Percentiles rank a stretch among this genome's conserved stretches.
These are phyloP conservation scores for Neodiprion fabricii DNA, from an alignment of 1,140 invertebrate species.

Conservation along the genomic window DNA sequence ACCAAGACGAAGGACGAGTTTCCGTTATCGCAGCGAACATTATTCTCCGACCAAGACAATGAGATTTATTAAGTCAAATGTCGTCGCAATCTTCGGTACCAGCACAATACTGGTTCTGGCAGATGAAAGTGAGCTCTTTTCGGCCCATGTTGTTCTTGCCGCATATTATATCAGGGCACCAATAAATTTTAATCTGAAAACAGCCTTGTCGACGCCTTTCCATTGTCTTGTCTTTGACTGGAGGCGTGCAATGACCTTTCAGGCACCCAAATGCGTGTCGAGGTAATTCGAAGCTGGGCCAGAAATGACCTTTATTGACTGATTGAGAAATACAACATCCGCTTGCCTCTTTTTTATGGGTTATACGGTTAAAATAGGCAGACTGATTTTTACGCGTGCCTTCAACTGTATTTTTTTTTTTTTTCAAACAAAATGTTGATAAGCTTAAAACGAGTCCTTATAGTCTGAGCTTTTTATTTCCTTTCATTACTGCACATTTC, in stretches of 20 bases:
- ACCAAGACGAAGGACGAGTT: background rate
- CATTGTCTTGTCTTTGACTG: background rate
- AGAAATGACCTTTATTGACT: background rate
- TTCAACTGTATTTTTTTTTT: no score
- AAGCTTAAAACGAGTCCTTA: no score
- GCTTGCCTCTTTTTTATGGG: no score
- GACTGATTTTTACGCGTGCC: no score
- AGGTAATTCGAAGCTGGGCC: background rate
- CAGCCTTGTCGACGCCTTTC: background rate
- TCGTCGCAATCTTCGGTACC: background rate
- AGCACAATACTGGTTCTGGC: background rate
- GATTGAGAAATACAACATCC: no score
- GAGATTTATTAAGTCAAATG: conserved; percentile 6
- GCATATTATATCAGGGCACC: background rate
- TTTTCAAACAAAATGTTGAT: no score
- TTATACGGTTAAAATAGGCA: no score
- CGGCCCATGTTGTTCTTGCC: background rate
- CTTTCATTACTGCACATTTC: no score
- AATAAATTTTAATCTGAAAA: background rate
- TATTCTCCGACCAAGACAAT: conserved; percentile 1
- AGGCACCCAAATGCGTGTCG: background rate
- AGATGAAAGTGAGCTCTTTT: background rate
- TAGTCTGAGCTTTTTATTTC: no score
- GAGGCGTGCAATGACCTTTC: conserved; percentile 1
- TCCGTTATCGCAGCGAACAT: background rate